phyloP scores from a whole-genome alignment of 2,113 vertebrate genomes.

The Oryzias curvinotus region DNA sequence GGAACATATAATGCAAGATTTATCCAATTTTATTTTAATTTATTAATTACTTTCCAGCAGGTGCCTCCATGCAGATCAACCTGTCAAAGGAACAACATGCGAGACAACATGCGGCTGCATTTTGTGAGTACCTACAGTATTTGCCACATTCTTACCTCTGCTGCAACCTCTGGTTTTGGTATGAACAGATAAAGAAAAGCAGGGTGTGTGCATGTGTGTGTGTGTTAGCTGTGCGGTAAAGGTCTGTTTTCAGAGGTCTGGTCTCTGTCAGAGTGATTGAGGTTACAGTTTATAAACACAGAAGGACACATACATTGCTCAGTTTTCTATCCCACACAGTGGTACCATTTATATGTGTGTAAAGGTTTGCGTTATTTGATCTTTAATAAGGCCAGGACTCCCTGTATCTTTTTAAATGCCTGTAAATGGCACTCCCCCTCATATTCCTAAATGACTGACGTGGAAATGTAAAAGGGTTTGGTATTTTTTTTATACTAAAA shows the following conservation, averaged over 20 bases:
- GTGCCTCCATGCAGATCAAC: constrained; percentile 66
- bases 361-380: constrained; percentile 15
- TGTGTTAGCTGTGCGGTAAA: background rate
- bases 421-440: background rate
- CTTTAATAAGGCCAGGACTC: constrained; percentile 35
- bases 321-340: constrained; percentile 47
- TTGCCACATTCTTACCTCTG: constrained; percentile 35
- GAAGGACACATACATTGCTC: constrained; percentile 28
- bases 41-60: background rate
- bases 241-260: constrained; percentile 57
- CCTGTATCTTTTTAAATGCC: constrained; percentile 40
- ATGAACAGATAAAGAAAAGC: constrained; percentile 32
- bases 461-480: too few species aligned
- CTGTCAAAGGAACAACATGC: constrained; percentile 83
- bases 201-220: constrained; percentile 5
- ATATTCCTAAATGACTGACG: background rate
- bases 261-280: constrained; percentile 64
- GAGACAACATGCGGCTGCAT: constrained; percentile 82
- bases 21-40: too few species aligned
- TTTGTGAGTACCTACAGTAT: constrained; percentile 28
- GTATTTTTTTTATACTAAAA: too few species aligned
- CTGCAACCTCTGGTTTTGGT: constrained; percentile 27
- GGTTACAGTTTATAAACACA: constrained; percentile 64
- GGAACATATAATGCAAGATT: too few species aligned
- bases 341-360: constrained; percentile 15